A percentile compares a stretch with the other conserved stretches of the same genome.
phyloP scores from a whole-genome alignment of 2,113 vertebrate genomes.

The Coptodon rendalli region DNA sequence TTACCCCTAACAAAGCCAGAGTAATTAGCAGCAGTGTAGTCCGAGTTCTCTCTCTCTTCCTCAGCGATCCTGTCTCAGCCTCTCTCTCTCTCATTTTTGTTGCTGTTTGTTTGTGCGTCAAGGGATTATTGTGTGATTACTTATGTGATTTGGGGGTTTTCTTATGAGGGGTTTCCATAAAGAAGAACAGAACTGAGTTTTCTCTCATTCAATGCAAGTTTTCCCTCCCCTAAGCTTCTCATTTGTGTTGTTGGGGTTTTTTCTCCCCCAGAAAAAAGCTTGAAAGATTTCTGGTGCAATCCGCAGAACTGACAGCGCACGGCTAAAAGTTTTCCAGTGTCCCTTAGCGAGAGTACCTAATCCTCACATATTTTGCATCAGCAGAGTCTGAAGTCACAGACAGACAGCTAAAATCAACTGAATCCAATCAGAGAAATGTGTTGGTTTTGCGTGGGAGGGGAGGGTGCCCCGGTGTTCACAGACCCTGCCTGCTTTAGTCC shows the following conservation, averaged over 20 bases:
- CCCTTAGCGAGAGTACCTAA: background rate
- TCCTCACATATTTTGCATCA: background rate
- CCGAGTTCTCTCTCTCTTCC: background rate
- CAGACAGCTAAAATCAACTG: background rate
- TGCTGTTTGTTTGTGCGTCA: background rate
- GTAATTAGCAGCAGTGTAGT: slow-evolving; percentile 47
- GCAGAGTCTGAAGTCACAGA: background rate
- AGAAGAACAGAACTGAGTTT: slow-evolving; percentile 17
- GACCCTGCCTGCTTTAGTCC: background rate
- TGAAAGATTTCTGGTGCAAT: slow-evolving; percentile 3
- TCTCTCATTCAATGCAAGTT: background rate
- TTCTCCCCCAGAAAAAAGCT: background rate
- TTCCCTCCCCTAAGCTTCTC: background rate
- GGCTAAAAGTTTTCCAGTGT: background rate
- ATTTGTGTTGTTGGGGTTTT: background rate
- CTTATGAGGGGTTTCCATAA: slow-evolving; percentile 19
- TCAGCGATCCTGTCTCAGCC: background rate
- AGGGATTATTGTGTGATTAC: slow-evolving; percentile 30
- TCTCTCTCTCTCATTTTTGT: background rate
- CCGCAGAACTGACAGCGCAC: background rate
- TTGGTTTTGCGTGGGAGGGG: background rate
- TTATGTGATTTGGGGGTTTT: slow-evolving; percentile 21
- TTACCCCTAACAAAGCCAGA: slow-evolving; percentile 25
- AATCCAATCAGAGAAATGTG: background rate
- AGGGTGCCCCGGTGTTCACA: background rate